Conservation (phyloP, 2,113 vertebrate genomes). For the Ariopsis seemanni region DNA sequence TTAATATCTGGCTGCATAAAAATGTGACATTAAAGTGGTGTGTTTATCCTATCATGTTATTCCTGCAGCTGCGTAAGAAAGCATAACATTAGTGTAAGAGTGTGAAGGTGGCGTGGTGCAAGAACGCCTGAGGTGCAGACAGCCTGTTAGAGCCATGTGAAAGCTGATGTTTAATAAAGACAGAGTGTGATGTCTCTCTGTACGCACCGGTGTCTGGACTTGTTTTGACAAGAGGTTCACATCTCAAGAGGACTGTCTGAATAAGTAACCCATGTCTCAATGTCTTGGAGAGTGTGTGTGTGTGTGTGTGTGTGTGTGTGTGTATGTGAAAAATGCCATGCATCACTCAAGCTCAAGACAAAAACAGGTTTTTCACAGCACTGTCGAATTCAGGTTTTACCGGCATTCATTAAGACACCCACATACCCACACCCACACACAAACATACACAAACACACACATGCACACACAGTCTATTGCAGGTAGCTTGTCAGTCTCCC, state of each 20-base stretch:
- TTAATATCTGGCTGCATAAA: conserved; percentile 18
- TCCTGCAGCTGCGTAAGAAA: conserved; percentile 26
- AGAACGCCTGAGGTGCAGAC: conserved; percentile 27
- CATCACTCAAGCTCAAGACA: conserved; percentile 9
- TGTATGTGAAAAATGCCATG: conserved; percentile 13
- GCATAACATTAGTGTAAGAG: conserved; percentile 20
- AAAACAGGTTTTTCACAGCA: conserved; percentile 20
- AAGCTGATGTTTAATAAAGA: conserved; percentile 49
- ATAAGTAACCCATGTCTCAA: conserved; percentile 32
- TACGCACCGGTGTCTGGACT: conserved; percentile 33
- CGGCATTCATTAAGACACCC: not conserved
- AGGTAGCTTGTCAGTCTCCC: not conserved
- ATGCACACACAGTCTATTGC: conserved; percentile 4
- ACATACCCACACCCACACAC: conserved; percentile 5
- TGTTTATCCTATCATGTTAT: conserved; percentile 18
- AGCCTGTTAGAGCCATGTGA: conserved; percentile 33
- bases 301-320: conserved; percentile 2
- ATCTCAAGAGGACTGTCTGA: conserved; percentile 40
- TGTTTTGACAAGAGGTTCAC: conserved; percentile 53
- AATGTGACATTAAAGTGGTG: not conserved
- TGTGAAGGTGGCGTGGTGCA: conserved; percentile 12
- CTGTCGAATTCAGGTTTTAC: conserved; percentile 8
- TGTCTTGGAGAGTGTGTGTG: not conserved
- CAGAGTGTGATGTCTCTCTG: conserved; percentile 34
- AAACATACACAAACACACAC: conserved; percentile 22